Evolutionary conservation across 2,888 invertebrate species (phyloP), one percentile per base, ranked within the genome.

Genomic region (Sialis lutaria): DNA sequence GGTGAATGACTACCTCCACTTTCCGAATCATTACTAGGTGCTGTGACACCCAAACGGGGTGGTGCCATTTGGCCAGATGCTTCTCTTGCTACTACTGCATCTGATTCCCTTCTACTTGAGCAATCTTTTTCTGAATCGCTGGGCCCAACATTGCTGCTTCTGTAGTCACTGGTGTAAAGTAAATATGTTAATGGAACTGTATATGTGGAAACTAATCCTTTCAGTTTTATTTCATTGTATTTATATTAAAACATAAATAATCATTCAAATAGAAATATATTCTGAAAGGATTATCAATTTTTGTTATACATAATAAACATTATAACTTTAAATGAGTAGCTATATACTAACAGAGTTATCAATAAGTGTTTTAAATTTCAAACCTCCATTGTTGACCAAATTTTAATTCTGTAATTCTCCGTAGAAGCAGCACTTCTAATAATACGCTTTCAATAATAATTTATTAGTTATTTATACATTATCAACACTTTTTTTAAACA

Each of bases 51-150:
- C 48, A 80, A 63, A 55, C 76, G 72, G 4, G 77, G 77, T 45
- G 73, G 70, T 49, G 42, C 31, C 32, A 42, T 33, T 37, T 40
- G 42, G 6, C 45, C 45, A 34, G 41, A 22, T 33, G 42, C 13
- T 34, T 43, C 44, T 13, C 49, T 42, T 44, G 30, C 12, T 33
- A 33, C 42, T 44, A 51, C 60, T 46, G 65, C 67, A 58, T 80
- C 80, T 0, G 79, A 80, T 57, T 80, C 79, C 48, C 80, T 68
- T 53, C 81, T 67, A 53, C 82, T 84, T 48, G 84, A 79, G 64
- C 83, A 81, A 65, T 89, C 89, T 61, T 80, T 80, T 63, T 89
- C 90, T 54, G 89, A 90, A 69, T 90, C 90, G 58, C 88, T 88
- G 52, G 88, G 88, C 54, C 84, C 88, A 57, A 90, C 75, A 63